Evolutionary conservation across 2,797 vertebrate species (phyloP), one percentile per base, ranked within the genome.

Genomic region (Ptychobarbus kaznakovi): DNA sequence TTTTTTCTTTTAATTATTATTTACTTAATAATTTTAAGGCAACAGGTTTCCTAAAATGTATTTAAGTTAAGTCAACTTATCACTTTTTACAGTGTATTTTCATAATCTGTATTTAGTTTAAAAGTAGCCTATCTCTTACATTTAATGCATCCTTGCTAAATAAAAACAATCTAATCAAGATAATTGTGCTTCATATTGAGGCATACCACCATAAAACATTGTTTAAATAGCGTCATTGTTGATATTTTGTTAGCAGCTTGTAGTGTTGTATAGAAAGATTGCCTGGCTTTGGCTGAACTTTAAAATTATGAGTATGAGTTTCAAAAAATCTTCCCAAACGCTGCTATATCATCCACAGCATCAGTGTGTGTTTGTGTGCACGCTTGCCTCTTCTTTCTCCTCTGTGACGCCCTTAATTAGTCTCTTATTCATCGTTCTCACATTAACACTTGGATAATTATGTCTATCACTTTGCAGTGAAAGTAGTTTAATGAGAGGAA

Each of bases 381-480:
- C 18, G 20, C 20, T 22, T 86, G 40, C 44, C 32, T 63, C 18
- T 75, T 63, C 61, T 77, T 42, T 65, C 74, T 51, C n/a, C 15
- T 12, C 40, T 63, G 40, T 51, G 77, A 49, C 13, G 4, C n/a
- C 6, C 25, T 80, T 66, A 65, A 78, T 84, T 53, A 73, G 35
- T 80, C 76, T 73, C 16, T 58, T 83, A 16, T 80, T 77, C 53
- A 78, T 8, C 4, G 0, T 75, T 82, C 28, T 44, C 61, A 35
- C 80, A 70, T 82, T 56, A 85, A 87, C 46, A 46, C 20, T 6
- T n/a, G 28, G 22, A 49, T 84, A 49, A 85, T 82, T 58, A 46
- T 78, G 69, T 68, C 81, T 69, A 81, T 81, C 81, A 79, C 56
- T 87, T 83, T 74, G n/a, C 70, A 53, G 63, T 53, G 61, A 78